Conservation (phyloP, 2,113 vertebrate species). For the Gadus chalcogrammus region DNA sequence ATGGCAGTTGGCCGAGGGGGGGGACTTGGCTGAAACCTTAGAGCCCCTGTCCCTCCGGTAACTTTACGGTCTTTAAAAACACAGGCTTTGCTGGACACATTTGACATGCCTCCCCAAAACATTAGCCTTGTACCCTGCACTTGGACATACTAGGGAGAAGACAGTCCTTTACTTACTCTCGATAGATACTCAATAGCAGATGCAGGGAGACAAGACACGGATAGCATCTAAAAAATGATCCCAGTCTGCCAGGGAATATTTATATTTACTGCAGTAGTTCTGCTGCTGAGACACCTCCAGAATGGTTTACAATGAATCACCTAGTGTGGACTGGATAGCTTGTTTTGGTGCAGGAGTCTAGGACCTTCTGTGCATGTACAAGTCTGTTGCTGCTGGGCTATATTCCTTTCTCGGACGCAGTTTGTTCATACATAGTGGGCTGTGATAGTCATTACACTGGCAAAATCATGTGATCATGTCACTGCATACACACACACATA, state of each 20-base stretch:
- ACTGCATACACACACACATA: too few species aligned
- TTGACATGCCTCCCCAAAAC: slow-evolving; percentile 30
- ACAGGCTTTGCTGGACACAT: slow-evolving; percentile 40
- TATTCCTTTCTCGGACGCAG: background rate
- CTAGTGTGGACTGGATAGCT: background rate
- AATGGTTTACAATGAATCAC: background rate
- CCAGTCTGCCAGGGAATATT: background rate
- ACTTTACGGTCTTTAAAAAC: slow-evolving; percentile 53
- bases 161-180: slow-evolving; percentile 40
- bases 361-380: background rate
- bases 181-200: slow-evolving; percentile 30
- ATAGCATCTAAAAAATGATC: slow-evolving; percentile 13
- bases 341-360: background rate
- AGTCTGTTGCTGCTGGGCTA: background rate
- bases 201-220: background rate
- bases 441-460: too few species aligned
- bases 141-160: slow-evolving; percentile 21
- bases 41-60: slow-evolving; percentile 46
- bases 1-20: slow-evolving; percentile 30
- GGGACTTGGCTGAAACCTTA: slow-evolving; percentile 61
- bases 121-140: slow-evolving; percentile 27
- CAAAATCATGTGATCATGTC: too few species aligned
- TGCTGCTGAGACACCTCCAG: background rate
- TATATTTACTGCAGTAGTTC: slow-evolving; percentile 26
- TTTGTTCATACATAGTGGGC: too few species aligned